Percentiles rank a stretch among this genome's conserved stretches.
These are phyloP conservation scores for Microplitis manilae DNA, from an alignment of 2,888 invertebrate species.

Conservation along the genomic window DNA sequence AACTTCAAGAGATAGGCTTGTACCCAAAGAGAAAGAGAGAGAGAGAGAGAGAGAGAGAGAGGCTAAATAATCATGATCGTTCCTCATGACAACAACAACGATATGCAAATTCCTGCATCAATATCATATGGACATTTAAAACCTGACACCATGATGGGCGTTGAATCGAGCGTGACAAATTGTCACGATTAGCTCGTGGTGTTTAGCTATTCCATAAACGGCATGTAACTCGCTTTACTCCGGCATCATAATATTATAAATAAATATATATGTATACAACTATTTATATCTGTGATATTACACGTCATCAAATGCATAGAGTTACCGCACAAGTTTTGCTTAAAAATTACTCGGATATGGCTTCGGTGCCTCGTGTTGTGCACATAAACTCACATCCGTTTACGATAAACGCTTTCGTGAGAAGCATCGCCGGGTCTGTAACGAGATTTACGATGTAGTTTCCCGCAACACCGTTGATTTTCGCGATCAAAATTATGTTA, in stretches of 20 bases:
- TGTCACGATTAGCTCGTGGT: slow-evolving; percentile 46
- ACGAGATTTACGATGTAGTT: slow-evolving; percentile 8
- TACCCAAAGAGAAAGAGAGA: slow-evolving; percentile 37
- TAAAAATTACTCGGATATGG: slow-evolving; percentile 23
- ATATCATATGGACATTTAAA: slow-evolving; percentile 29
- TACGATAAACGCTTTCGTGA: slow-evolving; percentile 35
- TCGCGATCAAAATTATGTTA: not conserved
- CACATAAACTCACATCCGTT: slow-evolving; percentile 34
- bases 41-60: slow-evolving; percentile 37
- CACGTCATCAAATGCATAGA: slow-evolving; percentile 18
- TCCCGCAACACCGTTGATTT: not conserved
- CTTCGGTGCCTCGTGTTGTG: slow-evolving; percentile 5
- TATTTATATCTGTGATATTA: slow-evolving; percentile 31
- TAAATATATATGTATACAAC: slow-evolving; percentile 31
- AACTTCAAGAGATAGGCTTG: slow-evolving; percentile 35
- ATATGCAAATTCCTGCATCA: slow-evolving; percentile 39
- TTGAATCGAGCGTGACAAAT: slow-evolving; percentile 50
- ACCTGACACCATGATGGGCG: slow-evolving; percentile 42
- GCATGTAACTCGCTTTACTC: slow-evolving; percentile 20
- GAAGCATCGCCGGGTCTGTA: slow-evolving; percentile 24
- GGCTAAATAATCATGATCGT: slow-evolving; percentile 37
- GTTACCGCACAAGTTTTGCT: slow-evolving; percentile 37
- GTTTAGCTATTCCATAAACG: slow-evolving; percentile 12
- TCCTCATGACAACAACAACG: slow-evolving; percentile 40
- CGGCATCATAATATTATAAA: slow-evolving; percentile 28